These are phyloP conservation scores for Drosophila ezoana DNA, from an alignment of 2,888 invertebrate species.

Conservation along the genomic window DNA sequence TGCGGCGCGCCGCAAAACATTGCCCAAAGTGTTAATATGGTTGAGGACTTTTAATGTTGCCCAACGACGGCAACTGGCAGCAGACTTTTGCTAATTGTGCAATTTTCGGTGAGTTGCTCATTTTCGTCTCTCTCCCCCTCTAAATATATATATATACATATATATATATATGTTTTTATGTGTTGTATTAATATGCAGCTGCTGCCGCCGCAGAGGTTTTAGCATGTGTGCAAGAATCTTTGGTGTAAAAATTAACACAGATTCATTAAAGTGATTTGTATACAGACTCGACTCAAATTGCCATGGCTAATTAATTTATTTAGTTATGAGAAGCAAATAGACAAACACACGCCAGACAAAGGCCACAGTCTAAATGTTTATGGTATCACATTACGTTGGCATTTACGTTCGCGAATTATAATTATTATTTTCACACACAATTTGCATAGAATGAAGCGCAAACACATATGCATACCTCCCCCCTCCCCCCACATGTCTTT, in stretches of 20 bases:
- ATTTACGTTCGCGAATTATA: constrained; percentile 36
- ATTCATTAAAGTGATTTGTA: constrained; percentile 56
- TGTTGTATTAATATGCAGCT: constrained; percentile 31
- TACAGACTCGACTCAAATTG: constrained; percentile 37
- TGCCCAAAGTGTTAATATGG: constrained; percentile 79
- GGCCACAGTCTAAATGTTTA: constrained; percentile 66
- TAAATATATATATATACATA: no score
- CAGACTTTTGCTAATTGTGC: constrained; percentile 72
- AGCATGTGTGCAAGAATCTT: constrained; percentile 62
- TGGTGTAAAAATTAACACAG: constrained; percentile 75
- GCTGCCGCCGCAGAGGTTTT: constrained; percentile 25
- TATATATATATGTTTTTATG: not conserved
- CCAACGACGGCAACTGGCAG: constrained; percentile 49
- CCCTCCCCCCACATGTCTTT: constrained; percentile 1
- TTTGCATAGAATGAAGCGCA: constrained; percentile 67
- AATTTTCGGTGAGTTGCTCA: constrained; percentile 69
- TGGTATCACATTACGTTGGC: constrained; percentile 67
- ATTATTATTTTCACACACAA: constrained; percentile 48
- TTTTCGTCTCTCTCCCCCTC: constrained; percentile 29
- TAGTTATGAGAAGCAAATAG: constrained; percentile 58
- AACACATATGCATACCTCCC: constrained; percentile 11
- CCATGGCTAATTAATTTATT: constrained; percentile 74
- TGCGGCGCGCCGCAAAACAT: constrained; percentile 75
- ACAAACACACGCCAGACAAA: constrained; percentile 32
- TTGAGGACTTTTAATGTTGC: constrained; percentile 79